Conservation (phyloP, 2,113 vertebrate species). For the Zosterops hypoxanthus region DNA sequence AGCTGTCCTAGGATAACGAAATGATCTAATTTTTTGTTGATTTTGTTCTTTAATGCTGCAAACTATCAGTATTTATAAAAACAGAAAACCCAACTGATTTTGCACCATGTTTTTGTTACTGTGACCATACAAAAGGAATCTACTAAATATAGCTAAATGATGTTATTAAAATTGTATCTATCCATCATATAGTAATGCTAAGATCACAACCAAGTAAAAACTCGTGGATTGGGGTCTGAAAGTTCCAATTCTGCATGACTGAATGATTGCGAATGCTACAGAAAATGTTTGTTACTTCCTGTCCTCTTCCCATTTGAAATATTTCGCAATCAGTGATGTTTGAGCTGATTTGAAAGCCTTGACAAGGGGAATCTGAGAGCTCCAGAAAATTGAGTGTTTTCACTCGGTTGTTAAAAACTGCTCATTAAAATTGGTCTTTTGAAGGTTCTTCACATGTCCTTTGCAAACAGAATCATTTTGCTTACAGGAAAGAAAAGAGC, state of each 20-base stretch:
- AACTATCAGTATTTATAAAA: constrained; percentile 79
- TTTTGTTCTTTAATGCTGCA: constrained; percentile 77
- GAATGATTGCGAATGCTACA: constrained; percentile 55
- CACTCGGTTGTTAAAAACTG: not conserved
- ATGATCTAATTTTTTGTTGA: constrained; percentile 41
- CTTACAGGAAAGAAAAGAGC: not conserved
- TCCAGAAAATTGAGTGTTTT: constrained; percentile 4
- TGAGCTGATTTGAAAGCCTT: constrained; percentile 54
- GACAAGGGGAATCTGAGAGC: constrained; percentile 4
- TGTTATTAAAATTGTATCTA: constrained; percentile 57
- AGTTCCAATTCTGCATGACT: constrained; percentile 69
- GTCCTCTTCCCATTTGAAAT: constrained; percentile 61
- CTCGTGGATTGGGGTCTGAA: constrained; percentile 36
- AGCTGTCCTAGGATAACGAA: constrained; percentile 50
- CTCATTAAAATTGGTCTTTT: constrained; percentile 1
- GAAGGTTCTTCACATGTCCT: not conserved
- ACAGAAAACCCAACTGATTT: constrained; percentile 68
- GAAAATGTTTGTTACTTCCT: constrained; percentile 63
- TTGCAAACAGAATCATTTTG: constrained; percentile 10
- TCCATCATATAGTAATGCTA: constrained; percentile 30
- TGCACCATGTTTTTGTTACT: constrained; percentile 78
- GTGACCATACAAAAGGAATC: constrained; percentile 70
- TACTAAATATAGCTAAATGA: constrained; percentile 58
- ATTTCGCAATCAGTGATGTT: constrained; percentile 19
- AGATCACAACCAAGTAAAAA: constrained; percentile 62